Base-by-base conservation (phyloP, 1,140 invertebrate genomes). In the Argopecten irradians region DNA sequence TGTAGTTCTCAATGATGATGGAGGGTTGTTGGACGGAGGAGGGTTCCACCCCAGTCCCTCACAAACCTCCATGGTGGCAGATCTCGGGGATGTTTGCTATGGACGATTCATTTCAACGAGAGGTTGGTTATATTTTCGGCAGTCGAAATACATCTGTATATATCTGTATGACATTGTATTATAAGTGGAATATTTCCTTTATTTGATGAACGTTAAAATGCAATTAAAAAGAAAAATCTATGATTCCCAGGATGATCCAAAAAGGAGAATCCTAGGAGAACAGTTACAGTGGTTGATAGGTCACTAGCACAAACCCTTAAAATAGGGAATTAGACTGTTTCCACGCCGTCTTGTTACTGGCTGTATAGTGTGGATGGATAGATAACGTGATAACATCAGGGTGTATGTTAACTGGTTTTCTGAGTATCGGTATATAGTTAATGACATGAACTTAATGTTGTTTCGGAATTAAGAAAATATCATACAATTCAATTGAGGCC, bases 101-200 rank as follows among this genome's bases (percentile, higher is more conserved):
- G 28, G 90, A 91, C 9, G 92, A 93, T 71, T 84, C 89, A 1
- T 93, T 92, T 85, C 91, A 93, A 83, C 89, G 88, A 71, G 91
- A 93, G 89, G 92, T 93, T 55, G 35, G 84, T 87, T 19, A 16
- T n/a, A n/a, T n/a, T n/a, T n/a, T n/a, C n/a, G n/a, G n/a, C n/a
- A n/a, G n/a, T n/a, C n/a, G n/a, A n/a, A n/a, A n/a, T n/a, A n/a
- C n/a, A n/a, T n/a, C n/a, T n/a, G n/a, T n/a, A n/a, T n/a, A n/a
- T n/a, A n/a, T n/a, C n/a, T n/a, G n/a, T n/a, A n/a, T n/a, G n/a
- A n/a, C n/a, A n/a, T n/a, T n/a, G n/a, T n/a, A n/a, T n/a, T n/a
- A n/a, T n/a, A n/a, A n/a, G n/a, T n/a, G n/a, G n/a, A n/a, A n/a
- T n/a, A n/a, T n/a, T n/a, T n/a, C n/a, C n/a, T n/a, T n/a, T n/a